Conservation (phyloP, 2,797 vertebrate genomes). For the Chaenodraco wilsoni region DNA sequence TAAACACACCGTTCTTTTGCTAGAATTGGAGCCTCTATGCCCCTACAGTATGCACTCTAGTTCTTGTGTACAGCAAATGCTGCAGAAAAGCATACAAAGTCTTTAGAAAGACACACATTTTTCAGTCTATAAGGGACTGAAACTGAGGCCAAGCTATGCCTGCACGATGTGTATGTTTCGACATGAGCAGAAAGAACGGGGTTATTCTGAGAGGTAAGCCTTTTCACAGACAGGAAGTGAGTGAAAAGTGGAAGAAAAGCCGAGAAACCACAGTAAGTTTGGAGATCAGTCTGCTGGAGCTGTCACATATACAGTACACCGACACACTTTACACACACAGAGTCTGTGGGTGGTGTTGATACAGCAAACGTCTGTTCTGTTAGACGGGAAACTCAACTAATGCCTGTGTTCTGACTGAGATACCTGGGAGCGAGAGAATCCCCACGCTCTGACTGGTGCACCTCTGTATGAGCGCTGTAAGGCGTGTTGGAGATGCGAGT, state of each 20-base stretch:
- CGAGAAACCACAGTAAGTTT: slow-evolving; percentile 45
- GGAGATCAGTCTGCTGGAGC: slow-evolving; percentile 46
- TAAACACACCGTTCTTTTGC: background rate
- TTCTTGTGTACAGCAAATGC: slow-evolving; percentile 10
- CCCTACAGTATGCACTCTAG: background rate
- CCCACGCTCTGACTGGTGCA: slow-evolving; percentile 16
- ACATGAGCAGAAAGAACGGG: background rate
- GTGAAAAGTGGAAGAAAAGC: slow-evolving; percentile 19
- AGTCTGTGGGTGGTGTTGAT: slow-evolving; percentile 37
- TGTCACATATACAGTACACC: slow-evolving; percentile 38
- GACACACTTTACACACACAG: slow-evolving; percentile 37
- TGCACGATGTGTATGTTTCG: background rate
- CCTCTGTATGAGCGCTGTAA: background rate
- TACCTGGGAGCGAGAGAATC: slow-evolving; percentile 23
- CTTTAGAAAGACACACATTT: background rate
- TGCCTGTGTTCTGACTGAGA: slow-evolving; percentile 29
- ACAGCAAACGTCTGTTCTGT: slow-evolving; percentile 37
- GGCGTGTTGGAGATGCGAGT: background rate
- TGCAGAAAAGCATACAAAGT: slow-evolving; percentile 1
- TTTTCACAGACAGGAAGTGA: slow-evolving; percentile 29
- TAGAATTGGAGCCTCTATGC: background rate
- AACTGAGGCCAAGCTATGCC: background rate
- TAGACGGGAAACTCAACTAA: slow-evolving; percentile 34
- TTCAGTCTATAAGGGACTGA: background rate
- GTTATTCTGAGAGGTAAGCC: background rate